phyloP scores from a whole-genome alignment of 2,113 vertebrate species.

The Alethe castanea region DNA sequence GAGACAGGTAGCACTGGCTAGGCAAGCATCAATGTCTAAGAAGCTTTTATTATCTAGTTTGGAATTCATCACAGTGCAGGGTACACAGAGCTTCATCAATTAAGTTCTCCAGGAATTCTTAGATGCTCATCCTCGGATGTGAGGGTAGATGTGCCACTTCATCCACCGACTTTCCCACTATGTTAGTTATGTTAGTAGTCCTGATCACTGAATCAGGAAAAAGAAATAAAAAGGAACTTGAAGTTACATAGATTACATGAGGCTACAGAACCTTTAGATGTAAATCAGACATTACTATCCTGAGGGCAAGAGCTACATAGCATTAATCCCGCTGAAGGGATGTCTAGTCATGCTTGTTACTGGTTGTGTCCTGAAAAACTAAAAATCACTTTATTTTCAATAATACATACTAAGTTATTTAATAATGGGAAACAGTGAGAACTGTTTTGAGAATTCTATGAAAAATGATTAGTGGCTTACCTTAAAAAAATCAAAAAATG shows the following conservation, averaged over 20 bases:
- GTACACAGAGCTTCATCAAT: slow-evolving; percentile 17
- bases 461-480: slow-evolving; percentile 65
- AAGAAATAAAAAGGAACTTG: slow-evolving; percentile 49
- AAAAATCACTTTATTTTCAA: neutral
- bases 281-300: neutral
- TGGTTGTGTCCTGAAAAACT: neutral
- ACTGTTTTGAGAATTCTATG: neutral
- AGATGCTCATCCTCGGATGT: neutral
- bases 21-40: slow-evolving; percentile 32
- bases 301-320: neutral
- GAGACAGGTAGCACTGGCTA: slow-evolving; percentile 25
- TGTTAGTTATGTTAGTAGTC: slow-evolving; percentile 64
- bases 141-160: slow-evolving; percentile 32
- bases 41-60: slow-evolving; percentile 44
- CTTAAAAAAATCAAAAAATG: slow-evolving; percentile 99
- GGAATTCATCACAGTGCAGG: slow-evolving; percentile 43
- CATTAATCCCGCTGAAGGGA: neutral
- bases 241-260: neutral
- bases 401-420: neutral
- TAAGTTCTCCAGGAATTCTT: slow-evolving; percentile 19
- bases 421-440: neutral
- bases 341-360: neutral
- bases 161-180: slow-evolving; percentile 43
- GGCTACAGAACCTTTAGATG: slow-evolving; percentile 17
- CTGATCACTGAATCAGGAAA: slow-evolving; percentile 47